Evolutionary conservation across 1,140 invertebrate species (phyloP), one percentile per base, ranked within the genome.

Genomic region (Mya arenaria): DNA sequence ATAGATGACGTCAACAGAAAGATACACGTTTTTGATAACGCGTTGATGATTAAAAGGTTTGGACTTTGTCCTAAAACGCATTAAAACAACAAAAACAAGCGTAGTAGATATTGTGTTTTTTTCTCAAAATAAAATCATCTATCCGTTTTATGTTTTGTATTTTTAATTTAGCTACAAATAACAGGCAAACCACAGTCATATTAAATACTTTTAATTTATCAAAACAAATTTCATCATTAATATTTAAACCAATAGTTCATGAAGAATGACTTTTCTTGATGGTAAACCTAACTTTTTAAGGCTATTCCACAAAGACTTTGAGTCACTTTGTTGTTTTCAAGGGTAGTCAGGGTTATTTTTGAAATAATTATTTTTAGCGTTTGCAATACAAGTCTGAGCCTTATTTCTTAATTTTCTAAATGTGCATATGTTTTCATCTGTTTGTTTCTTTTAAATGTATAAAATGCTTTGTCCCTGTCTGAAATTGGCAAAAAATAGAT

Each of bases 391-490:
- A 28, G 3, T 4, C 8, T 28, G 30, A 28, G 58, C 58, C 19
- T 30, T 62, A 30, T 15, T 62, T 62, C 32, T 36, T 17, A 37
- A 8, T 3, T 23, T 23, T n/a, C 34, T 66, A 41, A 66, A 66
- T 8, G 13, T 4, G 3, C 41, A n/a, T 8, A 66, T 39, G 23
- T 36, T 66, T 66, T 10, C 63, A 25, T 66, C 63, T 39, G 32
- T 8, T 66, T 66, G 25, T 66, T 5, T 10, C 34, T 36, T 17
- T 39, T 66, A n/a, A 4, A 66, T 5, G 5, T 10, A n/a, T 66
- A 39, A 66, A 66, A 66, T 8, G 63, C 63, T 41, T 6, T 37
- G 28, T 66, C 63, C 41, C 63, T 66, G n/a, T 10, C 62, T 66
- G 34, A 19, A 37, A 39, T 8, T 39, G 17, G 17, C 15, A 17